phyloP scores from a whole-genome alignment of 1,140 invertebrate genomes.

The Cryptotermes secundus region DNA sequence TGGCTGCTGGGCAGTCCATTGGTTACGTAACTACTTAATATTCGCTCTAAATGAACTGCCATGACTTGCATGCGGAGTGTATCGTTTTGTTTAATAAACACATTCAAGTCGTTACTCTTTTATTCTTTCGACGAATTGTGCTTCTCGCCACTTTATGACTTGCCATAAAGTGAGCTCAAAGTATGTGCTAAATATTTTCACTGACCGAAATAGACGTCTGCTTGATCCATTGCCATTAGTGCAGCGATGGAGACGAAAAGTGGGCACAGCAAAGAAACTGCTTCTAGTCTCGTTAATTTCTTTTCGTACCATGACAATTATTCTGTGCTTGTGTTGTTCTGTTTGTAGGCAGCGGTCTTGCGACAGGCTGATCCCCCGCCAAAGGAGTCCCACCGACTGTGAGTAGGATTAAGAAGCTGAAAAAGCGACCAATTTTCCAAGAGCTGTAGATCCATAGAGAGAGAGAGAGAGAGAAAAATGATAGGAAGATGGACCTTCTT shows the following conservation, averaged over 20 bases:
- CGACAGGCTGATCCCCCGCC: no score
- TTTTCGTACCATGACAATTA: no score
- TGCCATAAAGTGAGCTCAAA: slow-evolving; percentile 14
- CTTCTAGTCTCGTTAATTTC: background rate
- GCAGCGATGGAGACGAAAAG: no score
- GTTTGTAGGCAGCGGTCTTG: no score
- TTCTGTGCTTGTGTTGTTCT: no score
- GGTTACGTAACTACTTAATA: background rate
- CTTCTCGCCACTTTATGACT: background rate
- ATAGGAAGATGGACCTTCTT: no score
- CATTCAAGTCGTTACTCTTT: background rate
- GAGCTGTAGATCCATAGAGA: no score
- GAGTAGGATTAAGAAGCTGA: no score
- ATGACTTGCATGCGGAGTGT: background rate
- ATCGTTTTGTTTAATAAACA: background rate
- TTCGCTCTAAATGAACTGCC: slow-evolving; percentile 7
- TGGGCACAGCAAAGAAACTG: background rate
- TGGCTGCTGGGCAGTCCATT: background rate
- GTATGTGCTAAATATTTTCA: slow-evolving; percentile 20
- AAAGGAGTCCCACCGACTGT: no score
- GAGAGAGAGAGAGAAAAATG: no score
- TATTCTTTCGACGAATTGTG: slow-evolving; percentile 10
- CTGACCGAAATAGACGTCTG: background rate
- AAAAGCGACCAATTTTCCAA: no score
- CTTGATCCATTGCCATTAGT: no score